Percentiles rank a stretch among this genome's conserved stretches.
These are phyloP conservation scores for Corvus moneduloides DNA, from an alignment of 2,113 vertebrate genomes.

Conservation along the genomic window DNA sequence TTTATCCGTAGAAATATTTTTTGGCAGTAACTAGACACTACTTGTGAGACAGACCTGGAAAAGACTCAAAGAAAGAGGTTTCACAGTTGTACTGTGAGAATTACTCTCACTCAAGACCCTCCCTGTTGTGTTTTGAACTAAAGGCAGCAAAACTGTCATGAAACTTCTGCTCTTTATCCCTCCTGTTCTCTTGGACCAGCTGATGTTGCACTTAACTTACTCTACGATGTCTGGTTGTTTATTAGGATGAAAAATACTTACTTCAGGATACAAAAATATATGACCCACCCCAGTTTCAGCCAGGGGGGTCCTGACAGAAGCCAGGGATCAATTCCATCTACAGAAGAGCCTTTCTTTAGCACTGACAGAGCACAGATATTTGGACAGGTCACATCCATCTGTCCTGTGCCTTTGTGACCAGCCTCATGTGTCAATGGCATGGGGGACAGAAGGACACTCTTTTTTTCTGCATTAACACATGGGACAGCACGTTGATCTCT, in stretches of 20 bases:
- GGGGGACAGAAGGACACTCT: neutral
- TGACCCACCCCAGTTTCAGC: neutral
- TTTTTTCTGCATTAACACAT: neutral
- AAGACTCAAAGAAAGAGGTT: neutral
- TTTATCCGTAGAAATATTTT: neutral
- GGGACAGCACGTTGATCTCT: neutral
- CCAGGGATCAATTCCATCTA: neutral
- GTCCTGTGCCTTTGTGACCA: neutral
- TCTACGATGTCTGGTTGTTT: neutral
- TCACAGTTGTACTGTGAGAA: neutral
- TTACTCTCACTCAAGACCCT: neutral
- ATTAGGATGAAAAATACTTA: neutral
- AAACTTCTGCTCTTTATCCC: neutral
- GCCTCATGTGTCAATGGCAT: neutral
- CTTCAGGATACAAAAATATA: neutral
- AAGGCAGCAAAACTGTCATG: neutral
- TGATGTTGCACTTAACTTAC: neutral
- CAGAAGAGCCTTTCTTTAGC: neutral
- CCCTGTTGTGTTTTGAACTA: neutral
- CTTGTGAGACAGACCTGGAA: neutral
- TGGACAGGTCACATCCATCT: neutral
- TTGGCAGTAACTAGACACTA: neutral
- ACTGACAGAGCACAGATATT: neutral
- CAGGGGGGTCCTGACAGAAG: neutral
- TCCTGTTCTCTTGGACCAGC: neutral